Evolutionary conservation across 1,140 invertebrate species (phyloP).

Genomic region (Dryas iulia): DNA sequence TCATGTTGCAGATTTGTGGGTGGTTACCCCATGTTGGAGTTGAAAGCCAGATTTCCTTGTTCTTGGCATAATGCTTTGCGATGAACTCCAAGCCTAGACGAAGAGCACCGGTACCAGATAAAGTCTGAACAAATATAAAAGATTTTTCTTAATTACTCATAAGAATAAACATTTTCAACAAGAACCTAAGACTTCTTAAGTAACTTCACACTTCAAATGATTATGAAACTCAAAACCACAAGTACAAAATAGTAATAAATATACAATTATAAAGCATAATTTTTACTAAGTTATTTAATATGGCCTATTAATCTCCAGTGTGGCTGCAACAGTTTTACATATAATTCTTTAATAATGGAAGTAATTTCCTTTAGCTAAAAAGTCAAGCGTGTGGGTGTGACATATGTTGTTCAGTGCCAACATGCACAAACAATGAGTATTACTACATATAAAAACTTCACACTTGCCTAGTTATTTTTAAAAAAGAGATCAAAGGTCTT

Average conservation of each 20-base stretch:
- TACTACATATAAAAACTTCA: background rate
- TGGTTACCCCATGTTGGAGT: slow-evolving; percentile 99
- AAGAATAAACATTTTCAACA: no score
- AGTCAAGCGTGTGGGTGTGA: background rate
- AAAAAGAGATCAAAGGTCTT: background rate
- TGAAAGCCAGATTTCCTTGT: slow-evolving; percentile 95
- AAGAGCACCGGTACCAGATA: slow-evolving; percentile 98
- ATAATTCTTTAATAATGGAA: no score
- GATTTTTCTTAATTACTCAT: no score
- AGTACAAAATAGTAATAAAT: no score
- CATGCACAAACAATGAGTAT: background rate
- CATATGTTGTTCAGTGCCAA: background rate
- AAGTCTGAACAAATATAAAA: slow-evolving; percentile 75
- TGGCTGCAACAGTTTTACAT: no score
- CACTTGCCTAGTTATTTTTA: background rate
- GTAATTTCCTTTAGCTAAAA: background rate
- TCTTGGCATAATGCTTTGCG: slow-evolving; percentile 90
- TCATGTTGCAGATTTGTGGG: slow-evolving; percentile 94
- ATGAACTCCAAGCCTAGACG: slow-evolving; percentile 95
- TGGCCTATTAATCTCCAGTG: no score
- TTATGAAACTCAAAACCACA: no score
- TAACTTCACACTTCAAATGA: no score
- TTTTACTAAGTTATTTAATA: no score
- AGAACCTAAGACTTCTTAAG: no score
- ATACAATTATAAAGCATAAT: no score